Evolutionary conservation across 2,113 vertebrate genomes (phyloP).

Genomic region (Nothobranchius kuhntae): DNA sequence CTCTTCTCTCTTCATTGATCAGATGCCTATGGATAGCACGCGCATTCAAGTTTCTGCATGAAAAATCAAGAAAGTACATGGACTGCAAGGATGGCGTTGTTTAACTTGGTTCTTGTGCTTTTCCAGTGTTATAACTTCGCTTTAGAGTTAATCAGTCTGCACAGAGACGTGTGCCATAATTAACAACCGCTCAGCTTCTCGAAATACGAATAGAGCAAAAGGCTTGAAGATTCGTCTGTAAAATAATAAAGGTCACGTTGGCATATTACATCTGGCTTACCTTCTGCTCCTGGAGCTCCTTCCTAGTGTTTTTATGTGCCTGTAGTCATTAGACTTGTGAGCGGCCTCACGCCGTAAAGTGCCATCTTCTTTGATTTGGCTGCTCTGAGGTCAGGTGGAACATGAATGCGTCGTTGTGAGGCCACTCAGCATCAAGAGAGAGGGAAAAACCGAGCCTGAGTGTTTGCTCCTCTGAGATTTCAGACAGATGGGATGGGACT

Average conservation of each 20-base stretch:
- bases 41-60: too few species aligned
- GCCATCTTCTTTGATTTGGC: constrained; percentile 35
- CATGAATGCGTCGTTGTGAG: constrained; percentile 36
- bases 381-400: constrained; percentile 50
- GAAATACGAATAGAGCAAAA: constrained; percentile 5
- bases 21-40: too few species aligned
- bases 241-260: constrained; percentile 3
- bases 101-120: neutral
- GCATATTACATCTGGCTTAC: neutral
- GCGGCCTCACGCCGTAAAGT: constrained; percentile 36
- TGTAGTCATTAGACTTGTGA: constrained; percentile 14
- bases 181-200: neutral
- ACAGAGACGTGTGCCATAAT: neutral
- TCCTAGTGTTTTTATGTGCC: constrained; percentile 12
- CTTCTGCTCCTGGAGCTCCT: neutral
- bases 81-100: neutral
- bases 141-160: constrained; percentile 10
- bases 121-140: neutral
- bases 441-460: constrained; percentile 28
- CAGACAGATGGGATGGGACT: constrained; percentile 57
- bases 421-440: constrained; percentile 41
- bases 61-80: neutral
- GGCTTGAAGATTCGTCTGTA: neutral
- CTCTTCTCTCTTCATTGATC: neutral
- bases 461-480: constrained; percentile 28